Evolutionary conservation across 2,113 vertebrate genomes (phyloP).

Genomic region (Synchiropus splendidus): DNA sequence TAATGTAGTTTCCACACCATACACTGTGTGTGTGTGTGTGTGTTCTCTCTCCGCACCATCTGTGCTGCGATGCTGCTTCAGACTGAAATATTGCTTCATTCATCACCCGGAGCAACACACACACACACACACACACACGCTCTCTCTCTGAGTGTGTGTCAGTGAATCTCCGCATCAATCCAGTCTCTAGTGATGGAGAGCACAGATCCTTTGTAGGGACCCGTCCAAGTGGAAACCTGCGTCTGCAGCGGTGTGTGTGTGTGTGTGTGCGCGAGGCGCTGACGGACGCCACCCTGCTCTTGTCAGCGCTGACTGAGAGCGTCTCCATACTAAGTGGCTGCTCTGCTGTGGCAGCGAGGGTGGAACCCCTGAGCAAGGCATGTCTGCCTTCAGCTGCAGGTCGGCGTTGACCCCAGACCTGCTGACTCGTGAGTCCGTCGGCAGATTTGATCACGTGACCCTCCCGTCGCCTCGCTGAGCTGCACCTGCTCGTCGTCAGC

Average conservation of each 20-base stretch:
- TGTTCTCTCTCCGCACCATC: constrained; percentile 38
- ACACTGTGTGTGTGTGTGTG: constrained; percentile 11
- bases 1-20: constrained; percentile 33
- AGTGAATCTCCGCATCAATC: background rate
- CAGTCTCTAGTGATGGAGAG: too few species aligned
- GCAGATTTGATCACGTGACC: too few species aligned
- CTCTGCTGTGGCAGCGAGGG: background rate
- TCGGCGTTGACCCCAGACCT: too few species aligned
- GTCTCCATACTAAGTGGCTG: too few species aligned
- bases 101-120: constrained; percentile 44
- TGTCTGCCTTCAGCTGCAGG: too few species aligned
- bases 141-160: constrained; percentile 1
- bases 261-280: background rate
- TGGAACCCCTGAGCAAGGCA: background rate
- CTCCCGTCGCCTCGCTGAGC: too few species aligned
- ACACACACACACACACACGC: constrained; percentile 2
- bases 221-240: too few species aligned
- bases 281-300: background rate
- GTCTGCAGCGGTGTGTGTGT: background rate
- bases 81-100: constrained; percentile 60
- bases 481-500: too few species aligned
- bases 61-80: constrained; percentile 44
- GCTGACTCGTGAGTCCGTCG: too few species aligned
- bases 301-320: constrained; percentile 8
- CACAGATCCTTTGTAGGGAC: too few species aligned